phyloP scores from a whole-genome alignment of 1,140 invertebrate species.

The Oreohelix idahoensis region DNA sequence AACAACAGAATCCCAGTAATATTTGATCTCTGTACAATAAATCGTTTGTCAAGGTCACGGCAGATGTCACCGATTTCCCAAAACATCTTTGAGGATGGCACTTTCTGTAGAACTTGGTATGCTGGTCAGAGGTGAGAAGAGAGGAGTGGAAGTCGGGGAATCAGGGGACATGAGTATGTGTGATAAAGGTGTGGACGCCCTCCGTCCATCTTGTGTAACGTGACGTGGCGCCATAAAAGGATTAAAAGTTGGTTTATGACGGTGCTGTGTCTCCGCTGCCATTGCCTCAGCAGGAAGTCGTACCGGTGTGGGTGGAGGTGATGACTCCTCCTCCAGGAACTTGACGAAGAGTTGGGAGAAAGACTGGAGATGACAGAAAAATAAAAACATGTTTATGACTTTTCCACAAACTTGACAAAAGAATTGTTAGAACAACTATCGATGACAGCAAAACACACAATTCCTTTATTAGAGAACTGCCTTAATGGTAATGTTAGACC shows the following conservation, averaged over 20 bases:
- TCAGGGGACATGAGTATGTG: conserved; percentile 51
- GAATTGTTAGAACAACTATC: too few species aligned
- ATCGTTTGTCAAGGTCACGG: neutral
- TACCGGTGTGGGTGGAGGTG: conserved; percentile 78
- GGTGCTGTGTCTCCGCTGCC: conserved; percentile 65
- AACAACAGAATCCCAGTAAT: neutral
- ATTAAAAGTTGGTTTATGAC: conserved; percentile 60
- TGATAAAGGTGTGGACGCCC: conserved; percentile 29
- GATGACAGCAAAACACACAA: too few species aligned
- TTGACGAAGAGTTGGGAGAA: conserved; percentile 90
- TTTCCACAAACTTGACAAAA: too few species aligned
- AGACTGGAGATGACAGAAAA: conserved; percentile 76
- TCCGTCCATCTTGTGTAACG: conserved; percentile 46
- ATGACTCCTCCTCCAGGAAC: conserved; percentile 89
- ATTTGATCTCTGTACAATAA: neutral
- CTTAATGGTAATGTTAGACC: too few species aligned
- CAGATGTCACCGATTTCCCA: conserved; percentile 45
- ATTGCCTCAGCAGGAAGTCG: conserved; percentile 78
- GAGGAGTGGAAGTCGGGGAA: conserved; percentile 47
- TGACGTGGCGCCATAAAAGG: conserved; percentile 70
- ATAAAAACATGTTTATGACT: too few species aligned
- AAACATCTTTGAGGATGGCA: conserved; percentile 65
- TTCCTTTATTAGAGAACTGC: too few species aligned
- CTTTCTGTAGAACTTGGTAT: conserved; percentile 39
- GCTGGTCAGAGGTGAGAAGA: conserved; percentile 36